Base-by-base conservation (phyloP, 2,113 vertebrate species). In the Orthonyx spaldingii region DNA sequence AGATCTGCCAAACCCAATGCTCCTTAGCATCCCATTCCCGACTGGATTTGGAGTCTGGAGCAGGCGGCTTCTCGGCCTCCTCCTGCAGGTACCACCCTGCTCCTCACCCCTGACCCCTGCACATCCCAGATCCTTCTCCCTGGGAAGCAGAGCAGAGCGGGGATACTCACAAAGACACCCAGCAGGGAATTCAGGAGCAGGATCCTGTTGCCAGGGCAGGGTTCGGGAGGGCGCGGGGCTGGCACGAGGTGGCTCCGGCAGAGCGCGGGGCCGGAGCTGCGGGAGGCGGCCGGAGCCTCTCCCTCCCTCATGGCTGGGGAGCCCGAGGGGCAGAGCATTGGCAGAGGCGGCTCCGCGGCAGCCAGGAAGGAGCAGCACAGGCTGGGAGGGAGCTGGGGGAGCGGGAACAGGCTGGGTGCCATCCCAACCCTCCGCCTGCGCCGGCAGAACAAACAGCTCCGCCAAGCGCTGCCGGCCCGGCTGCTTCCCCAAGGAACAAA, bases 171-270 rank as follows among this genome's bases (percentile, higher is more conserved):
- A 85, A 79, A 95, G n/a, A 74, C 87, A 32, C 85, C 94, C 75
- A 95, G 86, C n/a, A 95, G 92, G 17, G 96, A 93, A 61, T 94
- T 94, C 7, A 61, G 66, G 57, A 94, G 93, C 90, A 89, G 53
- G 3, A 63, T 85, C 85, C 93, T 94, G 86, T 74, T 87, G 50
- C 94, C 93, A 0, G 95, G 75, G 53, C 65, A 87, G 68, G 94
- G 33, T 5, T 86, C 41, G 1, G 90, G 77, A 42, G 87, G 46
- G n/a, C 70, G 57, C 1, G 15, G 94, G 27, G 84, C 96, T 3
- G 52, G 93, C 84, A 84, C 12, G 28, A 53, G 89, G 49, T 86
- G 65, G 4, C 28, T 82, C 79, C 87, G 17, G 80, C 72, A 47
- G 35, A 46, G 78, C 3, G 20, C 17, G 4, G 4, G 35, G 47